Conservation (phyloP, 2,888 invertebrate species). For the Cheilosia pagana region DNA sequence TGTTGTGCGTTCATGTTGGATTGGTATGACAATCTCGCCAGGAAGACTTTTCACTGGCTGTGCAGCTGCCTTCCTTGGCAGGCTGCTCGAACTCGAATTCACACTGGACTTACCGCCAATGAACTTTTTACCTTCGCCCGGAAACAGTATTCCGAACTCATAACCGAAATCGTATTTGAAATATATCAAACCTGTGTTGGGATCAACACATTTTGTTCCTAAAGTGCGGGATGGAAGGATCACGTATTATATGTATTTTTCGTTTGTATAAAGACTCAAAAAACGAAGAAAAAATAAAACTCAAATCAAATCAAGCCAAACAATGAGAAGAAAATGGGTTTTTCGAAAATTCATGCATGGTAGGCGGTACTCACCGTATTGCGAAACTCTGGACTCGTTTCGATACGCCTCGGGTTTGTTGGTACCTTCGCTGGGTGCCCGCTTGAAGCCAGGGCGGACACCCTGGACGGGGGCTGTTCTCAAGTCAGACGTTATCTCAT, state of each 20-base stretch:
- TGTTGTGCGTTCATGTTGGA: slow-evolving; percentile 86
- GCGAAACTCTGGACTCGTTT: slow-evolving; percentile 88
- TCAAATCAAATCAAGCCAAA: slow-evolving; percentile 45
- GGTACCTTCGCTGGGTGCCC: slow-evolving; percentile 83
- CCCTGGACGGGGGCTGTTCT: slow-evolving; percentile 82
- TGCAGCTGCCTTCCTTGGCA: slow-evolving; percentile 62
- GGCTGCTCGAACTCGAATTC: slow-evolving; percentile 69
- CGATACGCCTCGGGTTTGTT: slow-evolving; percentile 87
- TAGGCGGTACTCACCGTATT: slow-evolving; percentile 86
- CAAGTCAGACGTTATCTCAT: slow-evolving; percentile 87
- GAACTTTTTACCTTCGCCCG: slow-evolving; percentile 86
- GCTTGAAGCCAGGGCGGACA: slow-evolving; percentile 82
- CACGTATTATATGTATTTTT: slow-evolving; percentile 13
- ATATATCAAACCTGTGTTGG: slow-evolving; percentile 90
- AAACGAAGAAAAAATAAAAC: slow-evolving; percentile 9
- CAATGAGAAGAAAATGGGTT: slow-evolving; percentile 20
- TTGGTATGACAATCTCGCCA: slow-evolving; percentile 87
- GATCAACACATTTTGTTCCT: slow-evolving; percentile 91
- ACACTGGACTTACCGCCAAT: slow-evolving; percentile 81
- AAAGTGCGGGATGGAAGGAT: slow-evolving; percentile 60
- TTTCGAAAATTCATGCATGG: slow-evolving; percentile 25
- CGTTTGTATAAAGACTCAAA: too few species aligned
- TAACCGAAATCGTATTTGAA: slow-evolving; percentile 93
- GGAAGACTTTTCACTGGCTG: slow-evolving; percentile 84
- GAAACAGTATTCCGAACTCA: slow-evolving; percentile 90